Evolutionary conservation across 2,797 vertebrate species (phyloP).

Genomic region (Hirundo rustica): DNA sequence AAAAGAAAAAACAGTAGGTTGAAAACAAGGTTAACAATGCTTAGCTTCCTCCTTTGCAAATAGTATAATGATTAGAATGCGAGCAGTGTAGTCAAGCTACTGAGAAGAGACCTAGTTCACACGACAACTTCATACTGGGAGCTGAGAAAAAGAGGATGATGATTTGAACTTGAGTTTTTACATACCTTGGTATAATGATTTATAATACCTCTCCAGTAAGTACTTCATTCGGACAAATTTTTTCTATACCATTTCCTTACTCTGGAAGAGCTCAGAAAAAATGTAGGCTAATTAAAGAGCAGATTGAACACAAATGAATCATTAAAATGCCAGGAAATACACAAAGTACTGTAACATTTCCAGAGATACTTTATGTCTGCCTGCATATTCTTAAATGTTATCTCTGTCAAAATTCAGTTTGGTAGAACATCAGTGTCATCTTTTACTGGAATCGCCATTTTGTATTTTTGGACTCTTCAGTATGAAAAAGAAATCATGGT

Average conservation of each 20-base stretch:
- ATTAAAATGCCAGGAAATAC: slow-evolving; percentile 18
- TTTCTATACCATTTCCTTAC: not conserved
- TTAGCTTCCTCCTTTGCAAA: not conserved
- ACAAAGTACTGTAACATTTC: not conserved
- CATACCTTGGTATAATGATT: not conserved
- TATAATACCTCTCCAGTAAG: not conserved
- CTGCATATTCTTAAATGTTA: slow-evolving; percentile 21
- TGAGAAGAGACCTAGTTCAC: not conserved
- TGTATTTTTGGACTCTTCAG: slow-evolving; percentile 5
- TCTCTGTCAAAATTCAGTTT: slow-evolving; percentile 54
- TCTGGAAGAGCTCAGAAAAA: not conserved
- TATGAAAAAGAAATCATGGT: not conserved
- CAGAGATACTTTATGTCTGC: not conserved
- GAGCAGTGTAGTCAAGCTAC: not conserved
- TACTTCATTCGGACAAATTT: not conserved
- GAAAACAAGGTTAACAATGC: not conserved
- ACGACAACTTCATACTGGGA: not conserved
- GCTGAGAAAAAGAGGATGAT: not conserved
- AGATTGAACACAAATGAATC: not conserved
- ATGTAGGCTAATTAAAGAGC: not conserved
- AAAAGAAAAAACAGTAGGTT: not conserved
- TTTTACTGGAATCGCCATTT: slow-evolving; percentile 63
- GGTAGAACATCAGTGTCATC: slow-evolving; percentile 46
- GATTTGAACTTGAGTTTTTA: not conserved
- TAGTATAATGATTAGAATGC: not conserved